A percentile compares a stretch with the other conserved stretches of the same genome.
These are phyloP conservation scores for Craseonycteris thonglongyai DNA, from an alignment of 2,113 vertebrate species.

Conservation along the genomic window DNA sequence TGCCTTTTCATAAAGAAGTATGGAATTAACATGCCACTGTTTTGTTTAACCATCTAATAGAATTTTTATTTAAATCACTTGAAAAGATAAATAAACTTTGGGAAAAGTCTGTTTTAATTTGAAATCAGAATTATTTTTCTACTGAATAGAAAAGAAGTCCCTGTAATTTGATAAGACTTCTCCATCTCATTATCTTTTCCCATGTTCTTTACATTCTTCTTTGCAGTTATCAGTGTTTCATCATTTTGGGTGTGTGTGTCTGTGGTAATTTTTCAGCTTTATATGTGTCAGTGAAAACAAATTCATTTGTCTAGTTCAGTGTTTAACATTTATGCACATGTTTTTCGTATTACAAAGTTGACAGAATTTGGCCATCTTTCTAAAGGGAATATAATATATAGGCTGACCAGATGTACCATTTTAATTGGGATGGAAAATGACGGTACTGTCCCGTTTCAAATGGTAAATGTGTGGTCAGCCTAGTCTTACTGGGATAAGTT, in stretches of 20 bases:
- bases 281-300: neutral
- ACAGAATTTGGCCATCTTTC: neutral
- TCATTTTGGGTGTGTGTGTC: neutral
- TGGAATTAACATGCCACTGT: neutral
- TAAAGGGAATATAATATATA: neutral
- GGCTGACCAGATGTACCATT: no score
- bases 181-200: neutral
- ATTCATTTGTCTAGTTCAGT: neutral
- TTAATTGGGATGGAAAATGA: no score
- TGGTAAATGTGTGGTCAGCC: no score
- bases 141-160: neutral
- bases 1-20: neutral
- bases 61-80: slow-evolving; percentile 6
- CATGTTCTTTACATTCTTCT: neutral
- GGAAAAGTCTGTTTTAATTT: slow-evolving; percentile 17
- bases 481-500: no score
- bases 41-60: neutral
- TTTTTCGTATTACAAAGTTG: neutral
- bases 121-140: neutral
- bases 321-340: neutral
- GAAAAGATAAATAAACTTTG: neutral
- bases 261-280: neutral
- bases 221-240: neutral
- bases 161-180: neutral
- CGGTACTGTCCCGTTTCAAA: no score